phyloP scores from a whole-genome alignment of 2,113 vertebrate genomes.

The Lycaon pictus region DNA sequence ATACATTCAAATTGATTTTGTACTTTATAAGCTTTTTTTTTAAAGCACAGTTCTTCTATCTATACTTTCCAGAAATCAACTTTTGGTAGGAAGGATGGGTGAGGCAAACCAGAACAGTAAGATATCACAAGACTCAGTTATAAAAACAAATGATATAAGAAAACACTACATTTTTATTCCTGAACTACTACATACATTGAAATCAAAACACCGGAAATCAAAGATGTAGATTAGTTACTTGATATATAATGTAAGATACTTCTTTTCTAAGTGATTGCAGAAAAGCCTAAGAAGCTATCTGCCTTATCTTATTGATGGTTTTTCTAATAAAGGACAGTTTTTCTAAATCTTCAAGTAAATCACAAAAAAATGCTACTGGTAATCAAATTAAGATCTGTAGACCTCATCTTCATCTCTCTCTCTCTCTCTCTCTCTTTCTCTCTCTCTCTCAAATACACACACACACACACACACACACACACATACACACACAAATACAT shows the following conservation, averaged over 20 bases:
- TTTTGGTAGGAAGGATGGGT: background rate
- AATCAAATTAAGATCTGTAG: background rate
- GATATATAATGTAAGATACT: background rate
- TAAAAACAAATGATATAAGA: background rate
- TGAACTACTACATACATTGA: background rate
- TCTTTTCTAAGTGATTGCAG: background rate
- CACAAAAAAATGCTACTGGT: background rate
- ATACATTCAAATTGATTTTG: background rate
- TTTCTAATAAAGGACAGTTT: background rate
- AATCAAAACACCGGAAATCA: constrained; percentile 23
- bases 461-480: background rate
- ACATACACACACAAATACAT: background rate
- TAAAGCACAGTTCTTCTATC: background rate
- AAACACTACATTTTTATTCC: background rate
- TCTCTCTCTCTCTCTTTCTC: background rate
- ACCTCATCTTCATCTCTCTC: background rate
- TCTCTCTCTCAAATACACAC: background rate
- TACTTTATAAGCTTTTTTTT: background rate
- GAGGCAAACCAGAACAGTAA: background rate
- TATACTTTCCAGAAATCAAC: background rate
- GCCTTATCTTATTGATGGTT: background rate
- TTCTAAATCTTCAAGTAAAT: constrained; percentile 1
- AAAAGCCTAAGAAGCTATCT: background rate
- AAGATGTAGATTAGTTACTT: constrained; percentile 21
- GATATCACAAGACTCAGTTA: background rate